Conservation (phyloP, 2,113 vertebrate species). For the Lampris megalopsis region DNA sequence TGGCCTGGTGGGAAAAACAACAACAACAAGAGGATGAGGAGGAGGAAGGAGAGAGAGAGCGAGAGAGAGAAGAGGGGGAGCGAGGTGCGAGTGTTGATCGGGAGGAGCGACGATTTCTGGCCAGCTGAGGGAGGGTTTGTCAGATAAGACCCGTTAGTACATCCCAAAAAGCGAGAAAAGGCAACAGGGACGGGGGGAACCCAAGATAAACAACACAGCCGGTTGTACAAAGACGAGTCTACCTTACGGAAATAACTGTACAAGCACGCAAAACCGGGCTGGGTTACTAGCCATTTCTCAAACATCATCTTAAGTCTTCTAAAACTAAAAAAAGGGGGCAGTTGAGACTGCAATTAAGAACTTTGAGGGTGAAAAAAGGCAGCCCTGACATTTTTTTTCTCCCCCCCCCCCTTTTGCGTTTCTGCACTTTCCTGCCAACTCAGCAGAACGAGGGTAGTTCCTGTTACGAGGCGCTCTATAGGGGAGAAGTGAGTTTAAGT, state of each 20-base stretch:
- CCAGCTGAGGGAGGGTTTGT: slow-evolving; percentile 50
- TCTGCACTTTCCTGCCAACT: slow-evolving; percentile 87
- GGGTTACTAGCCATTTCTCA: too few species aligned
- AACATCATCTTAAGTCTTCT: too few species aligned
- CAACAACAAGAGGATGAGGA: slow-evolving; percentile 51
- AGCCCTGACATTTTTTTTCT: neutral
- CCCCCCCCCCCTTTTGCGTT: slow-evolving; percentile 47
- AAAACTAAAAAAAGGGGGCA: slow-evolving; percentile 10
- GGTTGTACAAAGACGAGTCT: neutral
- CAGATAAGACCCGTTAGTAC: slow-evolving; percentile 65
- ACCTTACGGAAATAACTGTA: too few species aligned
- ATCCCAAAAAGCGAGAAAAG: slow-evolving; percentile 41
- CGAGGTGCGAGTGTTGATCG: slow-evolving; percentile 50
- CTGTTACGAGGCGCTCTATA: slow-evolving; percentile 61
- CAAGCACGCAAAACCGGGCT: too few species aligned
- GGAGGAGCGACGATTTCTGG: slow-evolving; percentile 45
- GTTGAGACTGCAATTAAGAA: slow-evolving; percentile 41
- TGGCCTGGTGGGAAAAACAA: slow-evolving; percentile 71
- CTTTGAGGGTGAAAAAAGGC: slow-evolving; percentile 33
- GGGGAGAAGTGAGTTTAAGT: slow-evolving; percentile 65
- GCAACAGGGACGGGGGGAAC: slow-evolving; percentile 2
- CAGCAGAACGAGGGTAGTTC: slow-evolving; percentile 83
- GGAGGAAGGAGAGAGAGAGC: neutral
- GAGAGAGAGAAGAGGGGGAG: slow-evolving; percentile 18
- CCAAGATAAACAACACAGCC: neutral